Evolutionary conservation across 1,140 invertebrate species (phyloP).

Genomic region (Aradophagus sp.): DNA sequence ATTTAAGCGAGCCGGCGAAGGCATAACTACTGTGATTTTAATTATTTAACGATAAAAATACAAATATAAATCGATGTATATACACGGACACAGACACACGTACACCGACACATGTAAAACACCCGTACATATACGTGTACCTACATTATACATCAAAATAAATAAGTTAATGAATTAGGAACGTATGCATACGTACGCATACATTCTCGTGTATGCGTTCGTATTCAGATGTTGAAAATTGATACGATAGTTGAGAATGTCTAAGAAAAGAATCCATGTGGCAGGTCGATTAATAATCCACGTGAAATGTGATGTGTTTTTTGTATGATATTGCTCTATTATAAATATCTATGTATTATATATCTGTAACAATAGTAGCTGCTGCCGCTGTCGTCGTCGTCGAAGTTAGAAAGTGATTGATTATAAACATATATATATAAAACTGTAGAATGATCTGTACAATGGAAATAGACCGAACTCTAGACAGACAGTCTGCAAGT

Average conservation of each 20-base stretch:
- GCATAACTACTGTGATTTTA: conserved; percentile 77
- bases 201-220: conserved; percentile 28
- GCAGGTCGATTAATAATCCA: conserved; percentile 61
- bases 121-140: conserved; percentile 6
- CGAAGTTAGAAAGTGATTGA: conserved; percentile 52
- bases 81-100: conserved; percentile 11
- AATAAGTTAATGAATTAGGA: no score
- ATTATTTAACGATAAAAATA: conserved; percentile 75
- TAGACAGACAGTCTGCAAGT: conserved; percentile 20
- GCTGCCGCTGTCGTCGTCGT: conserved; percentile 64
- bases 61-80: conserved; percentile 60
- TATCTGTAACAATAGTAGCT: conserved; percentile 69
- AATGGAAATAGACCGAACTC: conserved; percentile 7
- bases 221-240: conserved; percentile 34
- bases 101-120: conserved; percentile 11
- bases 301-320: conserved; percentile 75
- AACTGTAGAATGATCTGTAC: conserved; percentile 28
- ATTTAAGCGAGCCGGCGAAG: conserved; percentile 74
- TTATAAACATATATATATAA: conserved; percentile 50
- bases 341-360: conserved; percentile 75
- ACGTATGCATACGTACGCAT: conserved; percentile 17
- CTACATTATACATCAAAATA: no score
- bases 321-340: conserved; percentile 74
- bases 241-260: conserved; percentile 45
- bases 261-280: conserved; percentile 65